Evolutionary conservation across 1,140 invertebrate species (phyloP).

Genomic region (Euschistus heros): DNA sequence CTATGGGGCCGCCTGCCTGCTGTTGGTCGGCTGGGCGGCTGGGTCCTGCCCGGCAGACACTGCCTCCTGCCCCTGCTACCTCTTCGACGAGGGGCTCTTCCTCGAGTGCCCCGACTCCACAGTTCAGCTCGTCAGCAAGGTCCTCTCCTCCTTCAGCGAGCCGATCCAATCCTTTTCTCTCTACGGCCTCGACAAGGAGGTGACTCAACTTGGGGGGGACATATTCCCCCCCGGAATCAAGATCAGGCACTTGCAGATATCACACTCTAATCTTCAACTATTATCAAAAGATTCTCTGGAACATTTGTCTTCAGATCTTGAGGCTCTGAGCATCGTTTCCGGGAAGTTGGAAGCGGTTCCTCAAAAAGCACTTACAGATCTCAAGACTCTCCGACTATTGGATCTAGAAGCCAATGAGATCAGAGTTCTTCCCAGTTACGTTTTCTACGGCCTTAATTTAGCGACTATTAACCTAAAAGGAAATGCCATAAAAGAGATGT

Average conservation of each 20-base stretch:
- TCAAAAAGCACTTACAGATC: slow-evolving; percentile 61
- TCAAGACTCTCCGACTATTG: slow-evolving; percentile 58
- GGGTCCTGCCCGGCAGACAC: slow-evolving; percentile 53
- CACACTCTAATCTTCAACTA: slow-evolving; percentile 64
- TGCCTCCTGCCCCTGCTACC: slow-evolving; percentile 77
- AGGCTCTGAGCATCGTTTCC: slow-evolving; percentile 68
- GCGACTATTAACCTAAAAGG: slow-evolving; percentile 74
- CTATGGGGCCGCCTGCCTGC: neutral
- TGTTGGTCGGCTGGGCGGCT: neutral
- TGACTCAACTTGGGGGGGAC: slow-evolving; percentile 54
- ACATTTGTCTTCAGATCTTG: slow-evolving; percentile 59
- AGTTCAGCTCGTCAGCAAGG: slow-evolving; percentile 42
- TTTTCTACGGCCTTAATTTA: slow-evolving; percentile 71
- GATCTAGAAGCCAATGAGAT: slow-evolving; percentile 82
- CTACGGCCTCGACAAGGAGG: slow-evolving; percentile 68
- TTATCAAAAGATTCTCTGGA: slow-evolving; percentile 62
- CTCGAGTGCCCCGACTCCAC: slow-evolving; percentile 75
- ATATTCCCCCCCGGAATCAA: slow-evolving; percentile 58
- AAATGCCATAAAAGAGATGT: slow-evolving; percentile 64
- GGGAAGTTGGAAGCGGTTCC: slow-evolving; percentile 69
- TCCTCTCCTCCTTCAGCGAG: slow-evolving; percentile 42
- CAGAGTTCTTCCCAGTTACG: slow-evolving; percentile 68
- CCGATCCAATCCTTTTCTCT: slow-evolving; percentile 72
- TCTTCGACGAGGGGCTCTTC: slow-evolving; percentile 80
- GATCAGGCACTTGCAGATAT: slow-evolving; percentile 70